Conservation (phyloP, 1,140 invertebrate species). For the Leptopilina clavipes region DNA sequence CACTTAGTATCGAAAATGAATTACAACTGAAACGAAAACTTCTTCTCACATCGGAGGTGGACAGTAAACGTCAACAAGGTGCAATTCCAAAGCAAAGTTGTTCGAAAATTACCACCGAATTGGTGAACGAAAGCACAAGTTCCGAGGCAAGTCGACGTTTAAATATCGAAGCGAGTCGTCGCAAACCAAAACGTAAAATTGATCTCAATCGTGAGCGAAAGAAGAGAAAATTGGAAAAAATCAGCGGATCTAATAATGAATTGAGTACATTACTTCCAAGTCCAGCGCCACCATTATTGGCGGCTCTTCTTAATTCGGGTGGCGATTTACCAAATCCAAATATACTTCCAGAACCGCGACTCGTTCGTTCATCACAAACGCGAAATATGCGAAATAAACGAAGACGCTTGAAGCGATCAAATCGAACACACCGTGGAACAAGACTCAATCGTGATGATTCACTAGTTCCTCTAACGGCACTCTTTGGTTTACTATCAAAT, state of each 20-base stretch:
- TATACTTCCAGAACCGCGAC: conserved; percentile 17
- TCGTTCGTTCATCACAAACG: neutral
- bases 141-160: conserved; percentile 35
- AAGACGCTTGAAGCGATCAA: conserved; percentile 49
- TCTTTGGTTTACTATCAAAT: conserved; percentile 72
- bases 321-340: conserved; percentile 68
- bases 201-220: conserved; percentile 39
- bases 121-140: conserved; percentile 46
- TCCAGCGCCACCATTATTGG: conserved; percentile 77
- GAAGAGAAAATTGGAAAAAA: conserved; percentile 31
- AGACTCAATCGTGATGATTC: conserved; percentile 53
- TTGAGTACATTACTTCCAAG: conserved; percentile 78
- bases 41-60: conserved; percentile 63
- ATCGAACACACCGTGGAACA: conserved; percentile 38
- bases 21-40: conserved; percentile 65
- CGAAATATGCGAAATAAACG: conserved; percentile 27
- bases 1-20: conserved; percentile 76
- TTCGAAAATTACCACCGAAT: conserved; percentile 52
- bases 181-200: conserved; percentile 42
- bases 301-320: conserved; percentile 79
- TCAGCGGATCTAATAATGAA: conserved; percentile 79
- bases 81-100: conserved; percentile 83
- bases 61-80: conserved; percentile 78
- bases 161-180: conserved; percentile 27
- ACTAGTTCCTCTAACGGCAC: conserved; percentile 58